A percentile compares a stretch with the other conserved stretches of the same genome.
Conservation (phyloP, 92 coral and sea anemone genomes). For the Zoanthus solanderi region DNA sequence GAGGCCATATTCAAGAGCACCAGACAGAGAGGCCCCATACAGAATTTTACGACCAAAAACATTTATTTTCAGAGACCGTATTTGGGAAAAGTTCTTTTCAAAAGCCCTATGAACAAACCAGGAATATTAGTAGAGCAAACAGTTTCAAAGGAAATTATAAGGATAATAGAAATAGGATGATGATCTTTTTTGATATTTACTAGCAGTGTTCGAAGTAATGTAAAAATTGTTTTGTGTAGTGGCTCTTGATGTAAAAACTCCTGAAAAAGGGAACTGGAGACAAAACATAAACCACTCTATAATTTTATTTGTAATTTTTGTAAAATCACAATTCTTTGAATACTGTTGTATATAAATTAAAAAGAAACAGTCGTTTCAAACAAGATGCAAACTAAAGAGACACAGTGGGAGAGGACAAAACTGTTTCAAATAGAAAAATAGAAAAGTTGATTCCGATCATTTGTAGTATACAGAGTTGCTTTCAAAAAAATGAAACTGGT, state of each 20-base stretch:
- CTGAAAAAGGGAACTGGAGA: too few species aligned
- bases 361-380: background rate
- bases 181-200: too few species aligned
- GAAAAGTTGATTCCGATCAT: too few species aligned
- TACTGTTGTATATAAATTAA: background rate
- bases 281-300: too few species aligned
- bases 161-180: background rate
- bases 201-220: too few species aligned
- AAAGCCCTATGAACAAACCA: background rate
- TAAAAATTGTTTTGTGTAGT: too few species aligned
- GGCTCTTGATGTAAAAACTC: too few species aligned
- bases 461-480: too few species aligned
- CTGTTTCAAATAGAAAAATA: background rate
- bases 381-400: background rate
- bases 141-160: background rate
- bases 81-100: constrained; percentile 21
- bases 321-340: background rate
- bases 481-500: too few species aligned
- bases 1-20: too few species aligned
- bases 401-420: background rate
- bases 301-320: background rate
- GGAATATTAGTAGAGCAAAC: background rate
- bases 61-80: background rate
- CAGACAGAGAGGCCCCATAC: constrained; percentile 30
- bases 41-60: constrained; percentile 13